Base-by-base conservation (phyloP, 2,888 invertebrate genomes). In the Eulithis prunata region DNA sequence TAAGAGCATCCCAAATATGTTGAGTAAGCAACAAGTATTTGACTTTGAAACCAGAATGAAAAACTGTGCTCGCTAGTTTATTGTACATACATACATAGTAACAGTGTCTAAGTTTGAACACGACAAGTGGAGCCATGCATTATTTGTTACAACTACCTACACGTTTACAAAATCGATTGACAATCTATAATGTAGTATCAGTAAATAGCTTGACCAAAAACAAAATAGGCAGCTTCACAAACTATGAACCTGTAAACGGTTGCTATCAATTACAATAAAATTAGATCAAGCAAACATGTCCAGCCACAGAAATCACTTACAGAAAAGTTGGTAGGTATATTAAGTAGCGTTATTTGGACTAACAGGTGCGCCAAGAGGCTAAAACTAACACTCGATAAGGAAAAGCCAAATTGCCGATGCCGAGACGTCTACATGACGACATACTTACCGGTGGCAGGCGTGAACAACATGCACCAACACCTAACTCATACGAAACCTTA, bases 341-440 rank as follows among this genome's bases (percentile, higher is more conserved):
- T 51, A 53, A 60, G 64, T 71, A 74, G 73, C 72, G 66, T 72
- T 71, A 71, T 62, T 64, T 56, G 60, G 70, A 64, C 67, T 66
- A 67, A 62, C 60, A 66, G 57, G 67, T 68, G 70, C 62, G 68
- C 70, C 71, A 54, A 53, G 14, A 63, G 64, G 66, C 68, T 55
- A 62, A 57, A 38, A 41, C 55, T 61, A 61, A 64, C 64, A 59
- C 64, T 57, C 58, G 56, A 51, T 36, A 57, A 49, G 38, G 64
- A 46, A 45, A 65, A 56, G 62, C 58, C 56, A 47, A 56, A n/a
- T 46, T 45, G 56, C 52, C 12, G 62, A 53, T 53, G 36, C 3
- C n/a, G 55, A 47, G 21, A 47, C 63, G 64, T 57, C 36, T 54
- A 21, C 46, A 14, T 57, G 64, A 67, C 66, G 67, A 68, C 62